Evolutionary conservation across 2,797 vertebrate genomes (phyloP), one percentile per base, ranked within the genome.

Genomic region (Ispidina lecontei): DNA sequence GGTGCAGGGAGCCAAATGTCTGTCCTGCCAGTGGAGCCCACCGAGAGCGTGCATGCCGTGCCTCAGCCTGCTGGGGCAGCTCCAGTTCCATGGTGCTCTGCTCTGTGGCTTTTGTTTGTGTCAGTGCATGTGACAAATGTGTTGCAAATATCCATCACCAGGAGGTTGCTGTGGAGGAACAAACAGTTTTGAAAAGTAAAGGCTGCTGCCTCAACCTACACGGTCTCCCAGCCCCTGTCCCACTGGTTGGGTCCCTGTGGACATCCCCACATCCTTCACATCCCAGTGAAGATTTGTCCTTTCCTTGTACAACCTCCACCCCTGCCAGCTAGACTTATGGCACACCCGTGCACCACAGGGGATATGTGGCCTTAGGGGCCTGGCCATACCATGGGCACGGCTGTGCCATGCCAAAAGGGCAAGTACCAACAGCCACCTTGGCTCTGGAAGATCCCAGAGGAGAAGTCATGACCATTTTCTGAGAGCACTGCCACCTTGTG

Each of bases 401-500:
- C 58, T 29, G 19, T 10, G 35, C 33, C 9, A 1, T 18, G 47
- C 46, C 55, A 10, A 35, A 37, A 44, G 28, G 26, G 5, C 23
- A 2, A 28, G 17, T 14, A 6, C 8, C 72, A 19, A 37, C 49
- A 33, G 28, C 31, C 54, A 7, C 13, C 29, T 16, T 3, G 23
- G 43, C 31, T 49, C n/a, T 7, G 28, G 67, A 16, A 23, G 43
- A 29, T 63, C 52, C 68, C 21, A 0, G 54, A 41, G 60, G 29
- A 81, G 39, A 62, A 49, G 11, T 12, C 4, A 17, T 12, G 13
- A 52, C 23, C 20, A 7, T 52, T n/a, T 65, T 29, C 95, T 43
- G 89, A 59, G 74, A 81, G 93, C 76, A 11, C 92, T 91, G 95
- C 95, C 95, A 94, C 93, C 96, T 95, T 78, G 93, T 93, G 95